These are phyloP conservation scores for Danio rerio DNA, from an alignment of 2,113 vertebrate genomes.

Conservation along the genomic window GRCz12tu NC_133177.1:41226001-41226500, in stretches of 20 bases:
- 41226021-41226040: constrained; percentile 87
- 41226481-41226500: neutral
- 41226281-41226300: constrained; percentile 89
- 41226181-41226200: neutral
- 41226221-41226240: constrained; percentile 92
- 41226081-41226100: constrained; percentile 91
- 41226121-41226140: neutral
- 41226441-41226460: neutral
- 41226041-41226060: constrained; percentile 87
- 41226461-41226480: neutral
- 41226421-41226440: neutral
- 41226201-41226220: constrained; percentile 56
- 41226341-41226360: constrained; percentile 63
- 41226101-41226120: constrained; percentile 61
- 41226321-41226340: constrained; percentile 77
- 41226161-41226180: neutral
- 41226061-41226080: constrained; percentile 78
- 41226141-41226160: neutral
- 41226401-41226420: neutral
- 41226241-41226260: constrained; percentile 93
- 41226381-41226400: neutral
- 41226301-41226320: constrained; percentile 68
- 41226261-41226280: constrained; percentile 85
- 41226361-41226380: constrained; percentile 70
- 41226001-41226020: constrained; percentile 80